Evolutionary conservation across 2,113 vertebrate genomes (phyloP), one percentile per base, ranked within the genome.

Genomic region (Oxyura jamaicensis): DNA sequence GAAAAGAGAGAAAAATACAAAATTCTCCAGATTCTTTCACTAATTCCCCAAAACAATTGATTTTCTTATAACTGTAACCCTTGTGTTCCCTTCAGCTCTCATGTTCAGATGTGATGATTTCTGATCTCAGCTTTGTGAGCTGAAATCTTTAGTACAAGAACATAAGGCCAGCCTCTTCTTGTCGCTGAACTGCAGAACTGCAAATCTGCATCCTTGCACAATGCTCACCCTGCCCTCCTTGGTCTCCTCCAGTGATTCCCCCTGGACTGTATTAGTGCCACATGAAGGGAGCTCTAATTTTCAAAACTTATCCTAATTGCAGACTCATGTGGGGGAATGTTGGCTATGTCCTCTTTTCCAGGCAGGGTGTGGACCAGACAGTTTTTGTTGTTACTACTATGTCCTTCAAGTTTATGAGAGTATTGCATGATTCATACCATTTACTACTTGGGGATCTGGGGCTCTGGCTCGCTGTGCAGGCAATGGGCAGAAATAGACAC

Each of bases 41-140:
- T 93, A 94, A 82, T 92, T 82, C 58, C 86, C 86, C 63, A 90
- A 67, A 95, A 63, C 46, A 88, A 53, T 55, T 74, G n/a, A 77
- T 91, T 94, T 94, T 58, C 67, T 88, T 83, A 46, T 55, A 71
- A 73, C 73, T 4, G 12, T 60, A 84, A 56, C 19, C n/a, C 14
- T 73, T 73, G 33, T 69, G 22, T 63, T 91, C 55, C 59, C 56
- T 79, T 62, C 74, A 19, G 11, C 53, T 90, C 60, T 67, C 86
- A 44, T 82, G 48, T 33, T 35, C 73, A 89, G 83, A 65, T 92
- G 76, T 81, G 72, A 44, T 29, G 26, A 76, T 84, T 78, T 83
- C 79, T 86, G 39, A 72, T 65, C 56, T 86, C 44, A 65, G 19
- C 8, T 5, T 33, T 58, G 33, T 26, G 69, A 93, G 56, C 46